These are phyloP conservation scores for Apis cerana DNA, from an alignment of 1,140 invertebrate genomes.

Conservation along the genomic window DNA sequence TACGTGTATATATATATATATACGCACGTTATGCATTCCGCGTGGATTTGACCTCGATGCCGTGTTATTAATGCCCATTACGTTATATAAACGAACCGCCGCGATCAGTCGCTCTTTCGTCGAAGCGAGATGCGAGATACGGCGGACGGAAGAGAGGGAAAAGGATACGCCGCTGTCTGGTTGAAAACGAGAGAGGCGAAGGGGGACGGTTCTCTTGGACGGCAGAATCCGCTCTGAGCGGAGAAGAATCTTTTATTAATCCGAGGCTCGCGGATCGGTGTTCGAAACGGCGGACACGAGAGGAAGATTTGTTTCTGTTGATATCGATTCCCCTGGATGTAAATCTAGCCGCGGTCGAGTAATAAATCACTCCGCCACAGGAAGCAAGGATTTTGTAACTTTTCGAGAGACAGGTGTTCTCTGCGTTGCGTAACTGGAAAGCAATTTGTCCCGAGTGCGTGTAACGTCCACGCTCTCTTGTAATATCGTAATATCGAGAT, in stretches of 20 bases:
- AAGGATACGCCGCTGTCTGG: not conserved
- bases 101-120: not conserved
- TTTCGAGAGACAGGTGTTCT: constrained; percentile 65
- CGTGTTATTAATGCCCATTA: constrained; percentile 52
- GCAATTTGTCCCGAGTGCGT: constrained; percentile 59
- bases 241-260: constrained; percentile 1
- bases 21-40: constrained; percentile 50
- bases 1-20: too few species aligned
- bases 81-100: constrained; percentile 50
- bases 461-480: constrained; percentile 24
- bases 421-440: constrained; percentile 55
- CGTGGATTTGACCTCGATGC: constrained; percentile 50
- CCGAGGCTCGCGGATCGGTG: not conserved
- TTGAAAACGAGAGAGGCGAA: not conserved
- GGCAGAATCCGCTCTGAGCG: not conserved
- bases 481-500: constrained; percentile 40
- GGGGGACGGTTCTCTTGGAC: not conserved
- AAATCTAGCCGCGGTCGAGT: constrained; percentile 27
- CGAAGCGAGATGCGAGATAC: not conserved
- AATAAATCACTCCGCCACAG: constrained; percentile 43
- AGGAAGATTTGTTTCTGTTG: constrained; percentile 22
- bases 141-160: not conserved
- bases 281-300: not conserved
- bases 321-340: constrained; percentile 5
- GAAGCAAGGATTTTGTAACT: constrained; percentile 65